A percentile compares a stretch with the other conserved stretches of the same genome.
Conservation (phyloP, 2,797 vertebrate species). For the Syngnathus rostellatus region DNA sequence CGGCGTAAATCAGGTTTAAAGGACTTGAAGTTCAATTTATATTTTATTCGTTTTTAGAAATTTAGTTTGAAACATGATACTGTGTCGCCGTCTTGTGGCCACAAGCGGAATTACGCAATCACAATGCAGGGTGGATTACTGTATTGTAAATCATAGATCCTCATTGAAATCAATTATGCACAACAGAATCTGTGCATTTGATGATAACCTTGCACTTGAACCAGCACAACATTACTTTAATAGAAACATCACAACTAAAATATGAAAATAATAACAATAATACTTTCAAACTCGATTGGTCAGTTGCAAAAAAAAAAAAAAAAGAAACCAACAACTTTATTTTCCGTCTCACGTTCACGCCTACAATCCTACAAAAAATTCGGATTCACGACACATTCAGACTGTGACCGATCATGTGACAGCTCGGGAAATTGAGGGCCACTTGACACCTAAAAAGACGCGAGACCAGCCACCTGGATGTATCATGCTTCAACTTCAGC, state of each 20-base stretch:
- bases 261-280: neutral
- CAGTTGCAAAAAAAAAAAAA: constrained; percentile 48
- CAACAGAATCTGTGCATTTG: too few relatives aligned
- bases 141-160: too few relatives aligned
- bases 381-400: constrained; percentile 32
- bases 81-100: too few relatives aligned
- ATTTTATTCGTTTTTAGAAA: too few relatives aligned
- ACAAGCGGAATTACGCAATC: too few relatives aligned
- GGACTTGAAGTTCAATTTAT: too few relatives aligned
- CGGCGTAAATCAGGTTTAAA: too few relatives aligned
- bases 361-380: constrained; percentile 59
- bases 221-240: neutral
- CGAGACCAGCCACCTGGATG: constrained; percentile 49
- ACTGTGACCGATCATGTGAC: constrained; percentile 45
- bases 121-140: too few relatives aligned
- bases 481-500: constrained; percentile 21
- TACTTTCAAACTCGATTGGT: neutral
- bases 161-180: too few relatives aligned
- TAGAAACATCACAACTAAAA: neutral
- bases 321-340: constrained; percentile 50
- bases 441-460: constrained; percentile 29
- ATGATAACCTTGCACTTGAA: too few relatives aligned
- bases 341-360: constrained; percentile 48
- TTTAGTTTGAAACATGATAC: too few relatives aligned
- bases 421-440: constrained; percentile 17